These are phyloP conservation scores for Myoxocephalus aenaeus DNA, from an alignment of 2,797 vertebrate species.

Conservation along the genomic window DNA sequence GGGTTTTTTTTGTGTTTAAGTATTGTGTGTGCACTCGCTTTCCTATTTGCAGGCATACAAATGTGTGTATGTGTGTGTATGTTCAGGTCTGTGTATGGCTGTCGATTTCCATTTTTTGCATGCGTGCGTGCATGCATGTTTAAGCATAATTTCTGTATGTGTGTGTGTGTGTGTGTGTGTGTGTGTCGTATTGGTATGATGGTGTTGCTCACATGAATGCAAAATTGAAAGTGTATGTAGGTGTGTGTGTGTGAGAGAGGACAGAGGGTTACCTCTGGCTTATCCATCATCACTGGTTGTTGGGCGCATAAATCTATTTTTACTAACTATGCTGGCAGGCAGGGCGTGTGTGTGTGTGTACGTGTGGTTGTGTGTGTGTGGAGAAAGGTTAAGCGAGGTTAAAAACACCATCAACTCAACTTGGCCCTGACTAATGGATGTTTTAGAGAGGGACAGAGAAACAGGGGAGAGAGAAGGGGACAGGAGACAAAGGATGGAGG, in stretches of 20 bases:
- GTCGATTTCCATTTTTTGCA: neutral
- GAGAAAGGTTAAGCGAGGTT: conserved; percentile 80
- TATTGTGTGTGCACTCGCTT: neutral
- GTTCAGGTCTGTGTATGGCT: neutral
- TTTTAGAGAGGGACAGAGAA: conserved; percentile 70
- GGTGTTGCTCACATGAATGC: conserved; percentile 7
- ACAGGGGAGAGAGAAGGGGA: conserved; percentile 49
- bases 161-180: neutral
- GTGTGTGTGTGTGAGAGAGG: conserved; percentile 27
- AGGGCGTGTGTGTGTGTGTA: conserved; percentile 27
- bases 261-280: conserved; percentile 76
- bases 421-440: conserved; percentile 84
- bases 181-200: conserved; percentile 3
- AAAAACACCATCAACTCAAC: conserved; percentile 85
- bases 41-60: neutral
- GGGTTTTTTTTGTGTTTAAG: conserved; percentile 1
- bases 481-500: conserved; percentile 66
- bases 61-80: neutral
- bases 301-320: conserved; percentile 79
- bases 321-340: conserved; percentile 76
- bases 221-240: conserved; percentile 28
- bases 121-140: neutral
- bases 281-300: conserved; percentile 81
- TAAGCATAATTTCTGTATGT: neutral
- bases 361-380: conserved; percentile 11